phyloP scores from a whole-genome alignment of 2,888 invertebrate genomes.

The Lasioglossum malachurum region DNA sequence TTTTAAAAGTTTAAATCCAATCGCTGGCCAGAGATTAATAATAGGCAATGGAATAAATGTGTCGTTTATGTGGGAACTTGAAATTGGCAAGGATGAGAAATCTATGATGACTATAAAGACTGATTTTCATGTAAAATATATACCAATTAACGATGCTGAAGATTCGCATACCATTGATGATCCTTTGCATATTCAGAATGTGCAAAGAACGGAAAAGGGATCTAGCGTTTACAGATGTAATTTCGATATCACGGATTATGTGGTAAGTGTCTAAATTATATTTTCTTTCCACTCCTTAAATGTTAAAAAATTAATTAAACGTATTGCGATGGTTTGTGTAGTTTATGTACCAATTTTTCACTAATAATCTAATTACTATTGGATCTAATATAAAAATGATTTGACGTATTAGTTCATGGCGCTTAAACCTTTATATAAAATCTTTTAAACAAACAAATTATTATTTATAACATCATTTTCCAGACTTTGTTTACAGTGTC shows the following conservation, averaged over 20 bases:
- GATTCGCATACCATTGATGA: slow-evolving; percentile 79
- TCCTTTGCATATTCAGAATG: slow-evolving; percentile 83
- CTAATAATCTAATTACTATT: slow-evolving; percentile 17
- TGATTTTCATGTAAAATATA: slow-evolving; percentile 88
- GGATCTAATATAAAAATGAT: slow-evolving; percentile 26
- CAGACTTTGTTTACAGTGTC: slow-evolving; percentile 93
- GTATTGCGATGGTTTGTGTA: neutral
- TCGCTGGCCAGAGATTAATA: slow-evolving; percentile 87
- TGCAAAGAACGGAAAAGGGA: slow-evolving; percentile 84
- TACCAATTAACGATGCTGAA: slow-evolving; percentile 80
- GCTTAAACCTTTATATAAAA: slow-evolving; percentile 24
- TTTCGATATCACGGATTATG: slow-evolving; percentile 93
- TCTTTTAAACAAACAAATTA: slow-evolving; percentile 46
- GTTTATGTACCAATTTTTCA: slow-evolving; percentile 6
- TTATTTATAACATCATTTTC: slow-evolving; percentile 74
- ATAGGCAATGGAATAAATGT: slow-evolving; percentile 91
- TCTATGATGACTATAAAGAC: slow-evolving; percentile 86
- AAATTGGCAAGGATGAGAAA: slow-evolving; percentile 83
- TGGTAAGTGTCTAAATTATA: slow-evolving; percentile 85
- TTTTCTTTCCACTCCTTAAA: slow-evolving; percentile 22
- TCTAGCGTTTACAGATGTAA: slow-evolving; percentile 87
- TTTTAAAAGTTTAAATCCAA: slow-evolving; percentile 89
- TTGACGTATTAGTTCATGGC: slow-evolving; percentile 19
- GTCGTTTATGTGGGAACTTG: slow-evolving; percentile 93
- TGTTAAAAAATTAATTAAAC: slow-evolving; percentile 7